Evolutionary conservation across 2,888 invertebrate species (phyloP).

Genomic region (Idaea aversata): DNA sequence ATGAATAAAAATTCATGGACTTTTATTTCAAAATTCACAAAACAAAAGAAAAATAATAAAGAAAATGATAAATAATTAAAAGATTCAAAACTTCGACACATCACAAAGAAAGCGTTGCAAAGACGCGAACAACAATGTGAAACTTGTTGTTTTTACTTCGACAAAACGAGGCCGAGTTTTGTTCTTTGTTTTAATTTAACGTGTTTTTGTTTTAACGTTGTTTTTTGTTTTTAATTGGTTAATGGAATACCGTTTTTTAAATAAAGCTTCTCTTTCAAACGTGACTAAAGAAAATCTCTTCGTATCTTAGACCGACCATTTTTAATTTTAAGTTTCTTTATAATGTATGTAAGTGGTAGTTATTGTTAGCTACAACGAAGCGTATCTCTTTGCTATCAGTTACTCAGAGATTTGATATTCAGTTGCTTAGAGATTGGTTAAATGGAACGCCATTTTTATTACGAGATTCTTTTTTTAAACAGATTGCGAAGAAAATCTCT

Average conservation of each 20-base stretch:
- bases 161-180: slow-evolving; percentile 17
- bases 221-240: slow-evolving; percentile 4
- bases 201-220: slow-evolving; percentile 17
- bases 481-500: no score
- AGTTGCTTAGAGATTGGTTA: no score
- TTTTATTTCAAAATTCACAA: neutral
- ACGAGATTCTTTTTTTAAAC: no score
- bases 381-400: no score
- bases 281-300: no score
- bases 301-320: no score
- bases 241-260: neutral
- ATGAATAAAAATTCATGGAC: no score
- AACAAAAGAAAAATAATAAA: slow-evolving; percentile 5
- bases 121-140: slow-evolving; percentile 20
- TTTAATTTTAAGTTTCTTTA: no score
- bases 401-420: no score
- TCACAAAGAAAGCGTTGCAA: slow-evolving; percentile 17
- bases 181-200: slow-evolving; percentile 16
- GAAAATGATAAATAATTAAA: slow-evolving; percentile 10
- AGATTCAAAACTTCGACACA: slow-evolving; percentile 17
- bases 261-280: neutral
- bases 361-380: no score
- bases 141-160: slow-evolving; percentile 25
- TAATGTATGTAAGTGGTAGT: no score
- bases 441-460: no score